Percentiles rank a stretch among this genome's conserved stretches.
phyloP scores from a whole-genome alignment of 2,797 vertebrate species.

The Helarctos malayanus region DNA sequence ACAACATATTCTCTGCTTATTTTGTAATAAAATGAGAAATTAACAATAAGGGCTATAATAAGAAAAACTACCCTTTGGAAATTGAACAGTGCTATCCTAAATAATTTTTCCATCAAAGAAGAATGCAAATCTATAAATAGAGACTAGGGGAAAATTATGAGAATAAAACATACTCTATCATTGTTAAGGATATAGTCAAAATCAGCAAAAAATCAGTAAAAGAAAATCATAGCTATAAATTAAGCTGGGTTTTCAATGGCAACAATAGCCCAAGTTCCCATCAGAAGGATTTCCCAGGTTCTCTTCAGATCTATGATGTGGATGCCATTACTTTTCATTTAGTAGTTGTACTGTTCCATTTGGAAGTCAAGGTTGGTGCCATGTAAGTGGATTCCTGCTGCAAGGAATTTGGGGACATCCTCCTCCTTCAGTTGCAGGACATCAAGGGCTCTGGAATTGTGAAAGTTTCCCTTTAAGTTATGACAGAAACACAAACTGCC shows the following conservation, averaged over 20 bases:
- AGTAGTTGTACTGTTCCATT: too few species aligned
- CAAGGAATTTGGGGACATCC: too few species aligned
- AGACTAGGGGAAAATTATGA: neutral
- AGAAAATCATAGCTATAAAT: neutral
- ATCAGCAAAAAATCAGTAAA: neutral
- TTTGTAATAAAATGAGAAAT: neutral
- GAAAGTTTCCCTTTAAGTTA: neutral
- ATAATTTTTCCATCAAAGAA: neutral
- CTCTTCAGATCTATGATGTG: too few species aligned
- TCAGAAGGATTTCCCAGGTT: too few species aligned
- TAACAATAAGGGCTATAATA: neutral
- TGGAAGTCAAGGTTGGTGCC: too few species aligned
- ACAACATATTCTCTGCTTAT: neutral
- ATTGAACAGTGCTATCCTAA: neutral
- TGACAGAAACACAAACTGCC: neutral
- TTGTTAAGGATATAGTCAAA: neutral
- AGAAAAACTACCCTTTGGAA: neutral
- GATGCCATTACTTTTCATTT: too few species aligned
- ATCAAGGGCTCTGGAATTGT: neutral
- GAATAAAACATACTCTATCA: neutral
- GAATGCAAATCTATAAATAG: neutral
- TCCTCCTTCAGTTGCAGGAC: neutral
- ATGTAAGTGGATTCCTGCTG: too few species aligned
- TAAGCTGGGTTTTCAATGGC: too few species aligned
- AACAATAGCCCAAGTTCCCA: too few species aligned